Evolutionary conservation across 2,888 invertebrate species (phyloP).

Genomic region (Drosophila peninsularis): DNA sequence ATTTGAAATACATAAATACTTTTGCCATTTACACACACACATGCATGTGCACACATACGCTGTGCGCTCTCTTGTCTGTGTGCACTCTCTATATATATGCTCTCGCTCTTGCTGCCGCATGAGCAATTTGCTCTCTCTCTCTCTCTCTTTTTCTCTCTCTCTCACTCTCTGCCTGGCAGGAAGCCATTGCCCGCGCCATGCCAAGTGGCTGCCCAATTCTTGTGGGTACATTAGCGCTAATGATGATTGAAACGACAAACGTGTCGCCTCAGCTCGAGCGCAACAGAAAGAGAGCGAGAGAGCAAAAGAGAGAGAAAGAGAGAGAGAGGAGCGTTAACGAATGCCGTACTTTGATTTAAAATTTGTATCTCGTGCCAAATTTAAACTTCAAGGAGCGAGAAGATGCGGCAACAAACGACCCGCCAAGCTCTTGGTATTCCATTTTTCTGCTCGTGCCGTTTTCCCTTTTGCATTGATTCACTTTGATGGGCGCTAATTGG

Average conservation of each 20-base stretch:
- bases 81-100: constrained; percentile 11
- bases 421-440: constrained; percentile 24
- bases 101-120: constrained; percentile 23
- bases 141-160: constrained; percentile 1
- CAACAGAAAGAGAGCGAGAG: not conserved
- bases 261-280: constrained; percentile 58
- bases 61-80: constrained; percentile 20
- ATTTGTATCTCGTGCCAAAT: constrained; percentile 54
- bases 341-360: constrained; percentile 75
- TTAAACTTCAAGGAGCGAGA: constrained; percentile 33
- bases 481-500: constrained; percentile 75
- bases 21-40: constrained; percentile 24
- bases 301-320: constrained; percentile 3
- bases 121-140: constrained; percentile 10
- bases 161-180: constrained; percentile 9
- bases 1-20: constrained; percentile 35
- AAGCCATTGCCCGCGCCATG: constrained; percentile 33
- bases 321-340: constrained; percentile 25
- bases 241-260: constrained; percentile 85
- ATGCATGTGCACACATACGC: constrained; percentile 12
- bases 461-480: constrained; percentile 67
- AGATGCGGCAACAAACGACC: constrained; percentile 11
- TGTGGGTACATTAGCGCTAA: constrained; percentile 85
- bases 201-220: constrained; percentile 82
- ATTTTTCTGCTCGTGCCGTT: constrained; percentile 32